These are phyloP conservation scores for Drosophila kepulauana DNA, from an alignment of 1,140 invertebrate genomes.

Conservation along the genomic window DNA sequence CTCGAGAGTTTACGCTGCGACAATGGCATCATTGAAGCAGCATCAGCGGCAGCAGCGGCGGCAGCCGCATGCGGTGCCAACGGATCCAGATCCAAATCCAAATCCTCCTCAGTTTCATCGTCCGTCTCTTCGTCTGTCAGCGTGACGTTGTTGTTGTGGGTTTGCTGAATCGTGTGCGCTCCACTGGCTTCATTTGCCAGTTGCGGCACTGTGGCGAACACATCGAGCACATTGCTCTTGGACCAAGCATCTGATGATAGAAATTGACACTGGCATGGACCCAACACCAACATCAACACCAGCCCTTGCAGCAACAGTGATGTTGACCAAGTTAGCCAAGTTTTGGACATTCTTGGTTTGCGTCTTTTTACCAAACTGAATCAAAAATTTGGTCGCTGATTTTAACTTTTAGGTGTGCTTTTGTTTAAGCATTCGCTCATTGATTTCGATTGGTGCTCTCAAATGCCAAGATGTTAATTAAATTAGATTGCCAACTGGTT, in stretches of 20 bases:
- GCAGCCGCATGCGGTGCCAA: slow-evolving; percentile 57
- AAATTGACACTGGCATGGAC: slow-evolving; percentile 41
- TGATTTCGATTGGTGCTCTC: background rate
- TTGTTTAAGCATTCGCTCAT: slow-evolving; percentile 34
- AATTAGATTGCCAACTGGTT: slow-evolving; percentile 63
- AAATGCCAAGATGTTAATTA: slow-evolving; percentile 62
- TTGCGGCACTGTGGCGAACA: slow-evolving; percentile 30
- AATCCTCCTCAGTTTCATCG: slow-evolving; percentile 6
- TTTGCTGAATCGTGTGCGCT: slow-evolving; percentile 47
- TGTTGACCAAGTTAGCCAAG: slow-evolving; percentile 34
- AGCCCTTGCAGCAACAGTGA: background rate
- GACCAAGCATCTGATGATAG: slow-evolving; percentile 3
- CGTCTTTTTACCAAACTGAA: slow-evolving; percentile 55
- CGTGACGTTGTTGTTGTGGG: slow-evolving; percentile 61
- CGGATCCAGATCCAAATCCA: slow-evolving; percentile 35
- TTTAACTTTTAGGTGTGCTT: slow-evolving; percentile 15
- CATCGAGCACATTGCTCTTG: slow-evolving; percentile 39
- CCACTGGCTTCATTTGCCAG: slow-evolving; percentile 16
- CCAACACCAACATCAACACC: slow-evolving; percentile 43
- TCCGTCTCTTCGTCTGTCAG: slow-evolving; percentile 40
- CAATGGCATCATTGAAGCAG: slow-evolving; percentile 47
- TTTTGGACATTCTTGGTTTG: slow-evolving; percentile 50
- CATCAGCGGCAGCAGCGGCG: background rate
- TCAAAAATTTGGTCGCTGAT: slow-evolving; percentile 51
- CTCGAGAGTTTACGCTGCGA: slow-evolving; percentile 73